These are phyloP conservation scores for Hyperoplus immaculatus DNA, from an alignment of 2,797 vertebrate genomes.

Conservation along the genomic window DNA sequence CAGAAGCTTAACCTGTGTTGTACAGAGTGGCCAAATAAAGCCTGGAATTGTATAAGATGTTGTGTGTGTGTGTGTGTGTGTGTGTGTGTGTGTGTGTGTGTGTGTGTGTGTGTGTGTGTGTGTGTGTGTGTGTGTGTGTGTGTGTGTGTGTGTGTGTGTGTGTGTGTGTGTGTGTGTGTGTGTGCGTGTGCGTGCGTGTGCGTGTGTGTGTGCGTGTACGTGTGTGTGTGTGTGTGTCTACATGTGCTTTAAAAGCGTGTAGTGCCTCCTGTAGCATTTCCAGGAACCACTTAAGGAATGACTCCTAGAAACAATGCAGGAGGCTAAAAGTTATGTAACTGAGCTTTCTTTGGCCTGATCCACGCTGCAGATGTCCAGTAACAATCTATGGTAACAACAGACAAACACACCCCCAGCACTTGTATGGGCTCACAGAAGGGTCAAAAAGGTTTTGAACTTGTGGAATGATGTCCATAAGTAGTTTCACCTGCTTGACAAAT, in stretches of 20 bases:
- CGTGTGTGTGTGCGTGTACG: background rate
- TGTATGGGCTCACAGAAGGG: background rate
- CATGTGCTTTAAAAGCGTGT: background rate
- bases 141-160: background rate
- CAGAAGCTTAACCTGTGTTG: background rate
- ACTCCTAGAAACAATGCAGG: conserved; percentile 14
- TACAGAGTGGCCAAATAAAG: conserved; percentile 37
- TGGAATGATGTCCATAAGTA: background rate
- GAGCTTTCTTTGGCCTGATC: conserved; percentile 1
- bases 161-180: too few relatives aligned
- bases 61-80: background rate
- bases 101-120: background rate
- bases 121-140: conserved; percentile 9
- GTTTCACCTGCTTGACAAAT: background rate
- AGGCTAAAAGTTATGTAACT: background rate
- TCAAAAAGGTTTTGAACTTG: background rate
- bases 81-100: background rate
- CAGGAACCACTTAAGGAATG: conserved; percentile 4
- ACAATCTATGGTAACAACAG: too few relatives aligned
- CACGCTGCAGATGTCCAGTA: background rate
- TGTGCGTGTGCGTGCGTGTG: background rate
- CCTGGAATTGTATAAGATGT: background rate
- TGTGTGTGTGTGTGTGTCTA: background rate
- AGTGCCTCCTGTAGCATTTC: background rate
- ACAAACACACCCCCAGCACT: background rate